These are phyloP conservation scores for Peromyscus maniculatus DNA, from an alignment of 2,113 vertebrate species.

Conservation along the genomic window DNA sequence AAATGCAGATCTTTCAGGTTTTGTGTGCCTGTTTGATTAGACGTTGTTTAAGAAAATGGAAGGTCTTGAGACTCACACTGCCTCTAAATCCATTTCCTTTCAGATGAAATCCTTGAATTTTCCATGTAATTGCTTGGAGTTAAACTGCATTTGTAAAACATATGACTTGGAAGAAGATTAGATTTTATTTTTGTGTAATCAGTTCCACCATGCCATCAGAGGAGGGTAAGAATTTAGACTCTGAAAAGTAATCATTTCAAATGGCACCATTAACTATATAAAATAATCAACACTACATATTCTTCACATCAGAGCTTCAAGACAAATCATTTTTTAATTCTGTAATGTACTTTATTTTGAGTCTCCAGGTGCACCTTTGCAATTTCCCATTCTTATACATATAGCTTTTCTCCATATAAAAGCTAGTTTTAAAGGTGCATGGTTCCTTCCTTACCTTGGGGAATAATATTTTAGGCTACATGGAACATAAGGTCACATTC, in stretches of 20 bases:
- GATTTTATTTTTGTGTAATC: conserved; percentile 71
- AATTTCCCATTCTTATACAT: conserved; percentile 31
- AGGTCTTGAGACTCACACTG: conserved; percentile 40
- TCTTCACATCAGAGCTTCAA: conserved; percentile 6
- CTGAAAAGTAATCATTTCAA: conserved; percentile 65
- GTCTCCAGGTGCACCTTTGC: background rate
- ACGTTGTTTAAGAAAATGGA: conserved; percentile 20
- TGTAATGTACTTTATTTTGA: conserved; percentile 50
- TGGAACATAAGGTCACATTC: background rate
- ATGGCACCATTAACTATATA: conserved; percentile 37
- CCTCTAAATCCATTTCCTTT: conserved; percentile 43
- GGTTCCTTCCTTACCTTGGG: background rate
- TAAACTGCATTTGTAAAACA: conserved; percentile 70
- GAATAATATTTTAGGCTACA: background rate
- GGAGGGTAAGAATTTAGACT: conserved; percentile 52
- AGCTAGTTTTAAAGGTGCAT: background rate
- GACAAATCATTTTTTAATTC: conserved; percentile 51
- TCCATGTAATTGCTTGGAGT: conserved; percentile 61
- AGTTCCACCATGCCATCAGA: conserved; percentile 50
- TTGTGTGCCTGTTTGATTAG: conserved; percentile 45
- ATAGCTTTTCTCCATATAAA: conserved; percentile 42
- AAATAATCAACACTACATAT: conserved; percentile 56
- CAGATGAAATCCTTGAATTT: conserved; percentile 66
- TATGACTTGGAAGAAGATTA: conserved; percentile 67
- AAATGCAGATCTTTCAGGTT: background rate